phyloP scores from a whole-genome alignment of 2,888 invertebrate species.

The Dolichomitus sp. region DNA sequence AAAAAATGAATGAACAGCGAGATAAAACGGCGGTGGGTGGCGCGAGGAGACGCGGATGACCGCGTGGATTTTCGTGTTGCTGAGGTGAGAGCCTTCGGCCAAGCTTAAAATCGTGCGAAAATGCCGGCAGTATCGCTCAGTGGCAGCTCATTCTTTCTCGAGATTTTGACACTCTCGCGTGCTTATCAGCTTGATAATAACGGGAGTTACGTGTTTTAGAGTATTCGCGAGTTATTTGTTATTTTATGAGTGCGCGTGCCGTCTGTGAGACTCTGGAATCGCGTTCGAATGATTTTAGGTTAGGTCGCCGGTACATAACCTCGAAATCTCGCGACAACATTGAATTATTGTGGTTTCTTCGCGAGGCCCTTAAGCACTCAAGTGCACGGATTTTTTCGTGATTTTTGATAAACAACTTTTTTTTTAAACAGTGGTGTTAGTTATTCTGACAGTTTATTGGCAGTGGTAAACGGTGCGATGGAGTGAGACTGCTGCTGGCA shows the following conservation, averaged over 20 bases:
- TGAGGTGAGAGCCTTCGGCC: slow-evolving; percentile 38
- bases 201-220: slow-evolving; percentile 27
- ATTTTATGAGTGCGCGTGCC: slow-evolving; percentile 47
- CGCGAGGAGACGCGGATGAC: slow-evolving; percentile 70
- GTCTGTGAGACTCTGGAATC: slow-evolving; percentile 69
- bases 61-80: slow-evolving; percentile 33
- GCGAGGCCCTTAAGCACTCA: background rate
- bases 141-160: slow-evolving; percentile 55
- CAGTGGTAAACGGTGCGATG: slow-evolving; percentile 76
- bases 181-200: slow-evolving; percentile 38
- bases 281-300: slow-evolving; percentile 78
- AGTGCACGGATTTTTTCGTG: slow-evolving; percentile 24
- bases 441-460: slow-evolving; percentile 32
- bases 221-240: slow-evolving; percentile 1
- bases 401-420: slow-evolving; percentile 14
- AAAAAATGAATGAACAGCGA: slow-evolving; percentile 74
- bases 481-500: slow-evolving; percentile 81
- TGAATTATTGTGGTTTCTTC: background rate
- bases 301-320: slow-evolving; percentile 85
- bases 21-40: slow-evolving; percentile 74
- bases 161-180: slow-evolving; percentile 49
- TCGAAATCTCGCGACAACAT: slow-evolving; percentile 69
- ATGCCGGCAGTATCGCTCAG: slow-evolving; percentile 63
- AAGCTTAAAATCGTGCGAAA: slow-evolving; percentile 49
- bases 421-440: slow-evolving; percentile 37